These are phyloP conservation scores for Coluber constrictor DNA, from an alignment of 2,797 vertebrate species.

Conservation along the genomic window DNA sequence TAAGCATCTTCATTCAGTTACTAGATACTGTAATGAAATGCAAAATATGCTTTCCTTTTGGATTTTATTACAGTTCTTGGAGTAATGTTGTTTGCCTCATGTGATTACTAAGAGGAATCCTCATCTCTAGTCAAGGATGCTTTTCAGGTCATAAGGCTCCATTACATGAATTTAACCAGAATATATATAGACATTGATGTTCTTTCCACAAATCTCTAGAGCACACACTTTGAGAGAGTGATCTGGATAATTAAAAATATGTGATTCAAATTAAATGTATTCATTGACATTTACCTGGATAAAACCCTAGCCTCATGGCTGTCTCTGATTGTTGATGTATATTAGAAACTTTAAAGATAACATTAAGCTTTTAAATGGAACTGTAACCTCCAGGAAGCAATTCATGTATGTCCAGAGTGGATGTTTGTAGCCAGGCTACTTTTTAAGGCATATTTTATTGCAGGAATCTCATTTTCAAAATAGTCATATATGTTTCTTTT, in stretches of 20 bases:
- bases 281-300: neutral
- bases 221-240: neutral
- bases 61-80: neutral
- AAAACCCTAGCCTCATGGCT: neutral
- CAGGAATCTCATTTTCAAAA: neutral
- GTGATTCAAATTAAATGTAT: neutral
- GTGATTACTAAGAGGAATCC: constrained; percentile 1
- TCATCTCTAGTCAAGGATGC: neutral
- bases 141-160: neutral
- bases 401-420: neutral
- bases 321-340: neutral
- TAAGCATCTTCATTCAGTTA: neutral
- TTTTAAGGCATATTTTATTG: neutral
- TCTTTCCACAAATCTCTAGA: neutral
- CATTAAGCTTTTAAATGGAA: neutral
- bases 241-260: neutral
- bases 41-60: neutral
- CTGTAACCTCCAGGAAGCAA: neutral
- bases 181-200: neutral
- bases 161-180: neutral
- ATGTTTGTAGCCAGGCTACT: neutral
- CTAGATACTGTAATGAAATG: neutral
- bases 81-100: neutral
- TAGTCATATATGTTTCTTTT: neutral
- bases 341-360: neutral